Conservation (phyloP, 2,888 invertebrate species). For the Hedychridium roseum region DNA sequence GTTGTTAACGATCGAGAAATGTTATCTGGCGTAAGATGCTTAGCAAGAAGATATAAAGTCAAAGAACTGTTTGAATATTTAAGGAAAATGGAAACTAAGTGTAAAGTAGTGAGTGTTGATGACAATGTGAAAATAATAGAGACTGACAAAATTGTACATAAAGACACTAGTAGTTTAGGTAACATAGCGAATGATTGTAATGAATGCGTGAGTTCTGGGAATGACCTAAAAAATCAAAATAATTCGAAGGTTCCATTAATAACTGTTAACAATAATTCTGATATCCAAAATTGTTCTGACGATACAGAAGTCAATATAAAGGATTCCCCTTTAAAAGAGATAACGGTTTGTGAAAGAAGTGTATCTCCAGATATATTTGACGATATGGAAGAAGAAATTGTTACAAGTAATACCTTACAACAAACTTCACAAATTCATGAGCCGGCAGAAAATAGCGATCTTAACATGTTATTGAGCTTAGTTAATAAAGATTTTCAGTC, state of each 20-base stretch:
- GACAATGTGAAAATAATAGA: too few species aligned
- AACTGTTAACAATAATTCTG: background rate
- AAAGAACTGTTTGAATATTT: conserved; percentile 49
- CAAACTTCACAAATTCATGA: background rate
- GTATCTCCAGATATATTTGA: conserved; percentile 47
- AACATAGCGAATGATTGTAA: too few species aligned
- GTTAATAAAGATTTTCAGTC: conserved; percentile 18
- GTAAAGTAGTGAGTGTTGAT: too few species aligned
- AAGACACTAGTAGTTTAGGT: conserved; percentile 4
- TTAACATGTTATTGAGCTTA: conserved; percentile 22
- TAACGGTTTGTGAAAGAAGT: conserved; percentile 5
- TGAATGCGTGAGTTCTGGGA: too few species aligned
- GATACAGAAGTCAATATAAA: too few species aligned
- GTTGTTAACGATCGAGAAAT: conserved; percentile 32
- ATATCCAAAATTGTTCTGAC: background rate
- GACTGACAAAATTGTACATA: too few species aligned
- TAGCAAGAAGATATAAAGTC: conserved; percentile 53
- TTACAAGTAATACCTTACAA: background rate
- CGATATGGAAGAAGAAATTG: conserved; percentile 15
- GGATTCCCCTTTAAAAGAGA: too few species aligned
- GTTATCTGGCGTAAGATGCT: conserved; percentile 33
- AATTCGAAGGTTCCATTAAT: background rate
- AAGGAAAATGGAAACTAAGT: conserved; percentile 24
- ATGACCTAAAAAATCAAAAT: conserved; percentile 9
- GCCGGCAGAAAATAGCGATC: conserved; percentile 17